Percentiles rank a stretch among this genome's conserved stretches.
phyloP scores from a whole-genome alignment of 2,888 invertebrate genomes.

The Diaphora mendica region DNA sequence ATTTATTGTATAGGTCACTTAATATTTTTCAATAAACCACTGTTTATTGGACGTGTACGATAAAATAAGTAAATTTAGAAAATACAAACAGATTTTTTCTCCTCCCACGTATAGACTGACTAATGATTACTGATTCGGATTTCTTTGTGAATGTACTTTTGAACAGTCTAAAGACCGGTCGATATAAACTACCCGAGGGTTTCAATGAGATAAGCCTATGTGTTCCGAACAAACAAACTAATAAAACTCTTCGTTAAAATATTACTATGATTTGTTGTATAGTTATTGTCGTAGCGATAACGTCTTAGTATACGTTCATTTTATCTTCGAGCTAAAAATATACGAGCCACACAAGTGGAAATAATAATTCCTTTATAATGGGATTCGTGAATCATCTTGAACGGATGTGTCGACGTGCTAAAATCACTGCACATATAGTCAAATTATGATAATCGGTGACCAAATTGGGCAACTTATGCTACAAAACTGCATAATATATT shows the following conservation, averaged over 20 bases:
- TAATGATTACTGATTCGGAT: slow-evolving; percentile 20
- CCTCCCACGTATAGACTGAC: slow-evolving; percentile 23
- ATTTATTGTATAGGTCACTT: slow-evolving; percentile 65
- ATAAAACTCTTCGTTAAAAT: slow-evolving; percentile 24
- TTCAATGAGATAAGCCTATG: slow-evolving; percentile 26
- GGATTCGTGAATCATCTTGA: slow-evolving; percentile 25
- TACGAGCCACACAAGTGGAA: slow-evolving; percentile 26
- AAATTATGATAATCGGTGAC: slow-evolving; percentile 44
- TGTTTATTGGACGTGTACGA: slow-evolving; percentile 48
- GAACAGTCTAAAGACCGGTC: not conserved
- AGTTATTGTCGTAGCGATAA: slow-evolving; percentile 46
- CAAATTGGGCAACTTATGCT: slow-evolving; percentile 44
- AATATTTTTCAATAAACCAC: slow-evolving; percentile 61
- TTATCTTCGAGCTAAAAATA: slow-evolving; percentile 28
- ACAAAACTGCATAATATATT: slow-evolving; percentile 45
- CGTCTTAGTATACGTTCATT: slow-evolving; percentile 13
- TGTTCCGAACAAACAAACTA: slow-evolving; percentile 27
- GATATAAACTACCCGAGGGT: slow-evolving; percentile 21
- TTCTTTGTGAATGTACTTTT: slow-evolving; percentile 18
- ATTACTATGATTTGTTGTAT: slow-evolving; percentile 34
- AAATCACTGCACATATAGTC: slow-evolving; percentile 37
- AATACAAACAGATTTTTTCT: slow-evolving; percentile 41
- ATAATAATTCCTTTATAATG: slow-evolving; percentile 27
- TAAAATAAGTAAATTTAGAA: slow-evolving; percentile 32
- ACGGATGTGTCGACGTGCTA: slow-evolving; percentile 36